phyloP scores from a whole-genome alignment of 2,113 vertebrate species.

The Strix aluco region DNA sequence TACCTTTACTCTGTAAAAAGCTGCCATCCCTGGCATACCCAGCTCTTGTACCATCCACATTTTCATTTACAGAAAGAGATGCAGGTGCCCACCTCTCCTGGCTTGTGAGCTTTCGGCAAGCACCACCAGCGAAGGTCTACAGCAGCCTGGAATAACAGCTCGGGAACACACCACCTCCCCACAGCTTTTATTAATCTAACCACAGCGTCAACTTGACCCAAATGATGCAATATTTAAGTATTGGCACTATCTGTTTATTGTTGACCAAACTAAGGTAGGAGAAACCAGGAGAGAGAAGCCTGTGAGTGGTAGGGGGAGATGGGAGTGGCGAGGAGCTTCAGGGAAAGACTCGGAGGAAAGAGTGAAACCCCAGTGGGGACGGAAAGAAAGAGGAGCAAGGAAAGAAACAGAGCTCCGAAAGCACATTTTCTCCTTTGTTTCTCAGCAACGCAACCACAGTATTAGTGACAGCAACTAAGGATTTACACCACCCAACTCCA shows the following conservation, averaged over 20 bases:
- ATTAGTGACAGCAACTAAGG: not conserved
- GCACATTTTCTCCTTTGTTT: conserved; percentile 36
- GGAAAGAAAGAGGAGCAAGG: not conserved
- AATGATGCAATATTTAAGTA: not conserved
- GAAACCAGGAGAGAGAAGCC: not conserved
- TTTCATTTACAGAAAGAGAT: not conserved
- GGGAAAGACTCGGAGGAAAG: not conserved
- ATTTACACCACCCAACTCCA: not conserved
- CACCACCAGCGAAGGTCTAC: not conserved
- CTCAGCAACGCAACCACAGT: not conserved
- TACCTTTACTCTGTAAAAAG: not conserved
- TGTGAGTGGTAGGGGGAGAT: not conserved
- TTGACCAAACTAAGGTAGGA: not conserved
- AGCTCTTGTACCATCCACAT: not conserved
- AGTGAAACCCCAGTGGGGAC: not conserved
- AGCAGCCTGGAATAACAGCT: not conserved
- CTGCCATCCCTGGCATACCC: not conserved
- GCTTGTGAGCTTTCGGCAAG: not conserved
- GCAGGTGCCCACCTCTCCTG: not conserved
- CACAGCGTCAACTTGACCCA: not conserved
- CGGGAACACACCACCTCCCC: not conserved
- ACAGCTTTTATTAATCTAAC: not conserved
- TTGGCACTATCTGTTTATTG: not conserved
- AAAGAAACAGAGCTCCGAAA: not conserved
- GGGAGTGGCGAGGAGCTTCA: not conserved